Evolutionary conservation across 1,140 invertebrate genomes (phyloP), one percentile per base, ranked within the genome.

Genomic region (Drosophila trapezifrons): DNA sequence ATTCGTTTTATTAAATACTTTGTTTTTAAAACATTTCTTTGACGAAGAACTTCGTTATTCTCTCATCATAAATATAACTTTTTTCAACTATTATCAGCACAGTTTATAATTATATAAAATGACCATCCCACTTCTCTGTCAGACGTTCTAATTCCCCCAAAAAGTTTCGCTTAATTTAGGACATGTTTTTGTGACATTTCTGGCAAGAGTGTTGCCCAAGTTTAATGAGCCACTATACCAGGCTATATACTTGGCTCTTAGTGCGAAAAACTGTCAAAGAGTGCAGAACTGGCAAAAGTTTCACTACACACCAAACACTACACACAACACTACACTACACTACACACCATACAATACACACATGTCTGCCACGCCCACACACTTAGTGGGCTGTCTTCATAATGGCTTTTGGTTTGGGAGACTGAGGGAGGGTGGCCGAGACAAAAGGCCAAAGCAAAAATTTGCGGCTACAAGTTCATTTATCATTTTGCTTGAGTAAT

Each of bases 401-500:
- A 87, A 87, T 87, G 83, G 83, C 74, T 87, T 79, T 78, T 46
- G 74, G 75, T 77, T 70, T 52, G 4, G 6, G 17, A 46, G 13
- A 1, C 1, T 4, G 46, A 25, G 45, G 3, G 5, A 12, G 35
- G 46, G 17, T 37, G 40, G 18, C 29, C 49, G 82, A 73, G 76
- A 82, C 76, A 83, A 82, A 78, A 76, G 78, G 83, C 79, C 76
- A 82, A 54, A 81, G 69, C 69, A 72, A 80, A 86, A 89, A 87
- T 89, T 87, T 87, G 83, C 80, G 83, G 84, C 80, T 77, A 79
- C 79, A 89, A 76, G 83, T 87, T 87, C 84, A 87, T 87, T 87
- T 87, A 87, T 87, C 83, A 87, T 89, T 83, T 72, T 87, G 84
- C 83, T 73, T 87, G 83, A 87, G 83, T 87, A 87, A 87, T 87